Percentiles rank a stretch among this genome's conserved stretches.
phyloP scores from a whole-genome alignment of 92 coral and sea anemone species.

The Scolanthus callimorphus region DNA sequence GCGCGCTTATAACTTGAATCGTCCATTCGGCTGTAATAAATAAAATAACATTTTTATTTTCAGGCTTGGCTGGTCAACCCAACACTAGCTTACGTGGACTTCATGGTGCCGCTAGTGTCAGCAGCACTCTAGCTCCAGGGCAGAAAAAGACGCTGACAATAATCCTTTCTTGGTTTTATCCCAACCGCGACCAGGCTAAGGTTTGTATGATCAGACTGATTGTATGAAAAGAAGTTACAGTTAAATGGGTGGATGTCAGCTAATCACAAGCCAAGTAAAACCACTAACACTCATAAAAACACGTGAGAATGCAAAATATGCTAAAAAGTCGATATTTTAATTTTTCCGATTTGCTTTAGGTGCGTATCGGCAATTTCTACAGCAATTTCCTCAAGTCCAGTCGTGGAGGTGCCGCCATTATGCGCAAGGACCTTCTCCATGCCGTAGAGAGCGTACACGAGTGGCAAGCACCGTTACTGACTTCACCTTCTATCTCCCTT shows the following conservation, averaged over 20 bases:
- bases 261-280: too few species aligned
- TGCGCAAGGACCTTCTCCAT: slow-evolving; percentile 62
- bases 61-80: slow-evolving; percentile 50
- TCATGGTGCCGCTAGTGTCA: slow-evolving; percentile 64
- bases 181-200: slow-evolving; percentile 73
- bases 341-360: too few species aligned
- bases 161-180: slow-evolving; percentile 80
- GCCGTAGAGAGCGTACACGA: slow-evolving; percentile 44
- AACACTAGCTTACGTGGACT: slow-evolving; percentile 39
- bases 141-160: slow-evolving; percentile 76
- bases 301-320: too few species aligned
- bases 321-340: too few species aligned
- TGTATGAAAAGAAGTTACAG: too few species aligned
- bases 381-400: slow-evolving; percentile 63
- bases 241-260: too few species aligned
- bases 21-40: too few species aligned
- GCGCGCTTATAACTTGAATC: too few species aligned
- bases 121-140: slow-evolving; percentile 56
- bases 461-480: slow-evolving; percentile 67
- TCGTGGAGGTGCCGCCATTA: slow-evolving; percentile 63
- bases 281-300: too few species aligned
- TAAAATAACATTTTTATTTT: background rate
- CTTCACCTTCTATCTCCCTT: slow-evolving; percentile 9
- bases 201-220: too few species aligned
- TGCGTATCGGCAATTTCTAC: slow-evolving; percentile 63